phyloP scores from a whole-genome alignment of 2,888 invertebrate species.

The Sarcophaga carnaria region DNA sequence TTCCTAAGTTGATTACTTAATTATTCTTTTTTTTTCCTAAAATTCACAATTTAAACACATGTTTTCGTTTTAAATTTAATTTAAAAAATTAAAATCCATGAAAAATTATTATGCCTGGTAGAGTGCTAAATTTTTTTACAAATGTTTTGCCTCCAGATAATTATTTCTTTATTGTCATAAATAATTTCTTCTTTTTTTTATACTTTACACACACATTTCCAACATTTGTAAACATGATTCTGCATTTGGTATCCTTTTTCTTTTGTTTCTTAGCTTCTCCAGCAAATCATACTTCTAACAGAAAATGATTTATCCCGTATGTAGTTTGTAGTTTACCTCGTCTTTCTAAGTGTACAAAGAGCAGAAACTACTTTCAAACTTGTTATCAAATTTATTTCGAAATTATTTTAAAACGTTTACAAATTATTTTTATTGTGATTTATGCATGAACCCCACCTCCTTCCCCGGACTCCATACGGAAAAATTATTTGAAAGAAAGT shows the following conservation, averaged over 20 bases:
- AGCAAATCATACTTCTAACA: slow-evolving; percentile 3
- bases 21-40: neutral
- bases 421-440: slow-evolving; percentile 41
- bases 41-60: neutral
- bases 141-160: slow-evolving; percentile 14
- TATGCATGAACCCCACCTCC: slow-evolving; percentile 53
- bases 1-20: neutral
- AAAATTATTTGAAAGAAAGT: neutral
- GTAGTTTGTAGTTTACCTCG: slow-evolving; percentile 27
- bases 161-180: neutral
- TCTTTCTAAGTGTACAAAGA: neutral
- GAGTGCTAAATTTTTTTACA: slow-evolving; percentile 20
- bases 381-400: slow-evolving; percentile 17
- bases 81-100: neutral
- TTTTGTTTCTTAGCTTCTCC: neutral
- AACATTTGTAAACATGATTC: neutral
- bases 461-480: neutral
- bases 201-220: neutral
- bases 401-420: slow-evolving; percentile 37
- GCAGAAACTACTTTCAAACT: neutral
- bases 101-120: slow-evolving; percentile 45
- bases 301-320: slow-evolving; percentile 27
- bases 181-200: slow-evolving; percentile 11
- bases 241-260: slow-evolving; percentile 8
- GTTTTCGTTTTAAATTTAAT: too few species aligned